These are phyloP conservation scores for Leucophora obtusa DNA, from an alignment of 2,888 invertebrate species.

Conservation along the genomic window DNA sequence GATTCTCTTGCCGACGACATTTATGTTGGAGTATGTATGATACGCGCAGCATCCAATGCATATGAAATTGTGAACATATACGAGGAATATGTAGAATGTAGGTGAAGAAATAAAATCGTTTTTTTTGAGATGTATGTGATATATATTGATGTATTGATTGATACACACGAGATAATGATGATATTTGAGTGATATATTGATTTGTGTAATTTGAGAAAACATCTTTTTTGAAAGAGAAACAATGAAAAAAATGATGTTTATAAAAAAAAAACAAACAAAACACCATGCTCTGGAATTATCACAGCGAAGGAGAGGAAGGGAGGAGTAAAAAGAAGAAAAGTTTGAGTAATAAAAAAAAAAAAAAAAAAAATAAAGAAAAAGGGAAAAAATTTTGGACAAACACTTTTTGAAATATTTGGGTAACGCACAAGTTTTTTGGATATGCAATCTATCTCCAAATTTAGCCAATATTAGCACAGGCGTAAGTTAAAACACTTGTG, in stretches of 20 bases:
- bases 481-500: too few species aligned
- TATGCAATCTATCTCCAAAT: too few species aligned
- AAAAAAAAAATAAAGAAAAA: constrained; percentile 32
- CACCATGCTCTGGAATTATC: constrained; percentile 57
- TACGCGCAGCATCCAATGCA: constrained; percentile 66
- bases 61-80: constrained; percentile 41
- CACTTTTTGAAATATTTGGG: background rate
- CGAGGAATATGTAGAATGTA: constrained; percentile 46
- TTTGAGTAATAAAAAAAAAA: too few species aligned
- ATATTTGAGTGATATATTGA: constrained; percentile 41
- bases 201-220: constrained; percentile 49
- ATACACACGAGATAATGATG: constrained; percentile 47
- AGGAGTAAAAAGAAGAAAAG: background rate
- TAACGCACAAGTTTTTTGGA: too few species aligned
- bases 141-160: constrained; percentile 33
- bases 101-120: constrained; percentile 44
- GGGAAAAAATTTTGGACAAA: background rate
- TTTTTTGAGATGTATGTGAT: constrained; percentile 47
- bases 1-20: constrained; percentile 75
- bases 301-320: constrained; percentile 16
- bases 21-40: constrained; percentile 75
- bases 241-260: constrained; percentile 20
- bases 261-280: constrained; percentile 30
- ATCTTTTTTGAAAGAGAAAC: constrained; percentile 54
- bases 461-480: too few species aligned